phyloP scores from a whole-genome alignment of 2,888 invertebrate genomes.

The Ophioninae sp. region DNA sequence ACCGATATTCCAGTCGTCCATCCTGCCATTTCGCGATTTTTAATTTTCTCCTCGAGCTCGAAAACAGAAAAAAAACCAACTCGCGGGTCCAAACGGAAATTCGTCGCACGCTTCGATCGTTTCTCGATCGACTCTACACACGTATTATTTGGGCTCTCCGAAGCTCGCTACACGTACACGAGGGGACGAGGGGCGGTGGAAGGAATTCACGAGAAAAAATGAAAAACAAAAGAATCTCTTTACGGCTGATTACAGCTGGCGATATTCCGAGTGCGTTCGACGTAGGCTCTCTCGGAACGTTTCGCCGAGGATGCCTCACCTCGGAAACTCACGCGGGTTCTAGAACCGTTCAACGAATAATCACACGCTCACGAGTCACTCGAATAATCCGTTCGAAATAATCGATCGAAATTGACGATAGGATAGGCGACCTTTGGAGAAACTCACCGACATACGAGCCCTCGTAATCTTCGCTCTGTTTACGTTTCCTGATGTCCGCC shows the following conservation, averaged over 20 bases:
- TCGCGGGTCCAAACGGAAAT: background rate
- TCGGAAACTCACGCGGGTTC: conserved; percentile 4
- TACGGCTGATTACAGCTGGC: conserved; percentile 70
- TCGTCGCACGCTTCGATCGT: background rate
- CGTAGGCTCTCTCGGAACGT: background rate
- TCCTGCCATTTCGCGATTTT: conserved; percentile 42
- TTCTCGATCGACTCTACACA: conserved; percentile 3
- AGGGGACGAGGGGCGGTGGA: background rate
- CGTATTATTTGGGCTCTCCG: conserved; percentile 36
- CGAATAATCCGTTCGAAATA: conserved; percentile 1
- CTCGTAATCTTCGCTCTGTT: conserved; percentile 81
- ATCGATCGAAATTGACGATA: conserved; percentile 2
- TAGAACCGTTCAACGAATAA: conserved; percentile 26
- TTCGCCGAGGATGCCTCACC: conserved; percentile 1
- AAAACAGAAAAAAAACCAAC: background rate
- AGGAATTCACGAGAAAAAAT: conserved; percentile 20
- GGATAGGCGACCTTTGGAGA: conserved; percentile 47
- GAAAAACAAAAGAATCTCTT: conserved; percentile 42
- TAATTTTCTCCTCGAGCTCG: background rate
- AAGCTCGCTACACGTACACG: background rate
- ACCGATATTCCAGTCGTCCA: conserved; percentile 35
- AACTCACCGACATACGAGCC: conserved; percentile 79
- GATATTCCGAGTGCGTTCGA: conserved; percentile 40
- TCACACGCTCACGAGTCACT: conserved; percentile 19
- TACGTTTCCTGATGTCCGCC: conserved; percentile 82